A percentile compares a stretch with the other conserved stretches of the same genome.
Conservation (phyloP, 35 echinoderm and acorn worm species). For the Amphiura filiformis region DNA sequence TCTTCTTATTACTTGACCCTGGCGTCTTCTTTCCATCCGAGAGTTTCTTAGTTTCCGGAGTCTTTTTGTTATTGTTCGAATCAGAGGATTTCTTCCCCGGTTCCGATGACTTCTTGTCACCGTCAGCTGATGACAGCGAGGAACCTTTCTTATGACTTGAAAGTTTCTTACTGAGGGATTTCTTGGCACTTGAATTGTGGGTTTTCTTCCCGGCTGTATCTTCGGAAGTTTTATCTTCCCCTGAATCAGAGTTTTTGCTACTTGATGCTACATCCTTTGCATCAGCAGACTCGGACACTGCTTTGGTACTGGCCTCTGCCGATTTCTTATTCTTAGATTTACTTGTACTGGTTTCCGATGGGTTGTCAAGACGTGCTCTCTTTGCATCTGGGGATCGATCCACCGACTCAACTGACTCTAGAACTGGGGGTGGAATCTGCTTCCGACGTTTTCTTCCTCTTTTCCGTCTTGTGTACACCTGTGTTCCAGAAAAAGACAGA, state of each 20-base stretch:
- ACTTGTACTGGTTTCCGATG: slow-evolving; percentile 5
- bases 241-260: slow-evolving; percentile 1
- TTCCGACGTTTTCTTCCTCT: slow-evolving; percentile 64
- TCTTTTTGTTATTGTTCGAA: neutral
- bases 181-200: slow-evolving; percentile 6
- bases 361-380: neutral
- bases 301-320: neutral
- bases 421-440: slow-evolving; percentile 53
- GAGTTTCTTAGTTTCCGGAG: neutral
- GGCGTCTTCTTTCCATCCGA: neutral
- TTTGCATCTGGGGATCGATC: slow-evolving; percentile 41
- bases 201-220: neutral
- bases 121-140: neutral
- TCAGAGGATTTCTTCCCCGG: neutral
- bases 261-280: slow-evolving; percentile 8
- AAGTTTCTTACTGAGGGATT: neutral
- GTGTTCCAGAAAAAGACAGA: neutral
- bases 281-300: neutral
- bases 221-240: neutral
- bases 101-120: neutral
- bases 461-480: slow-evolving; percentile 84
- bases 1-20: neutral
- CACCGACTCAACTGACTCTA: slow-evolving; percentile 66
- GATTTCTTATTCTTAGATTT: slow-evolving; percentile 28
- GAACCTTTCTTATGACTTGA: neutral